phyloP scores from a whole-genome alignment of 2,888 invertebrate genomes.

The Myopa testacea region DNA sequence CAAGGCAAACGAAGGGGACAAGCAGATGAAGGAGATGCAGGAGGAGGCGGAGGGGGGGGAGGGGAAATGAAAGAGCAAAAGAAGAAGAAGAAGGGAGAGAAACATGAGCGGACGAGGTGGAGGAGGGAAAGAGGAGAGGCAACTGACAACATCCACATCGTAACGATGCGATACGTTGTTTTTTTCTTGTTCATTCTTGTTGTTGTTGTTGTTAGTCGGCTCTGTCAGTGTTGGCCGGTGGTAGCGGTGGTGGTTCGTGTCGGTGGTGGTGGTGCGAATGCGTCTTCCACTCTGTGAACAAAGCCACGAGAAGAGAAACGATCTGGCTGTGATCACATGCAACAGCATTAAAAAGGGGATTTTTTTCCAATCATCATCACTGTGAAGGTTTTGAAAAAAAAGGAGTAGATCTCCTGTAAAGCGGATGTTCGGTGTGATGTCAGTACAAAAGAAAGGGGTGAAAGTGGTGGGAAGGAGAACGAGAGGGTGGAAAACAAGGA shows the following conservation, averaged over 20 bases:
- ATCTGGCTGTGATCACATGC: constrained; percentile 18
- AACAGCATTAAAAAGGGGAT: neutral
- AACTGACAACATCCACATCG: constrained; percentile 7
- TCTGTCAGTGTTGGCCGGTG: neutral
- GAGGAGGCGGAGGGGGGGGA: neutral
- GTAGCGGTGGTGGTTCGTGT: neutral
- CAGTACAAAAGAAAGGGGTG: neutral
- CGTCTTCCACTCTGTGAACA: neutral
- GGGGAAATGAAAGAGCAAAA: neutral
- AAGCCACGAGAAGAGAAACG: constrained; percentile 13
- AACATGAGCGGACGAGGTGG: too few relatives aligned
- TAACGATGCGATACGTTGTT: constrained; percentile 9
- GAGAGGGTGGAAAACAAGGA: neutral
- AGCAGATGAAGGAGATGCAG: constrained; percentile 23
- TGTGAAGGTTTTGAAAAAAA: neutral
- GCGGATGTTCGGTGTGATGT: neutral
- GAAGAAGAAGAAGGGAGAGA: constrained; percentile 18
- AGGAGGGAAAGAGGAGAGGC: neutral
- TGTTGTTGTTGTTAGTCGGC: constrained; percentile 5
- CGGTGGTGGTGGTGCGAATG: neutral
- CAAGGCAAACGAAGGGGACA: constrained; percentile 28
- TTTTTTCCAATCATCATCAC: neutral
- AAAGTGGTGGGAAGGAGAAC: neutral
- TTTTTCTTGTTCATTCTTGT: neutral
- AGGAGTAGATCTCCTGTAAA: neutral